These are phyloP conservation scores for Solenodon paradoxus DNA, from an alignment of 2,113 vertebrate genomes.

Conservation along the genomic window DNA sequence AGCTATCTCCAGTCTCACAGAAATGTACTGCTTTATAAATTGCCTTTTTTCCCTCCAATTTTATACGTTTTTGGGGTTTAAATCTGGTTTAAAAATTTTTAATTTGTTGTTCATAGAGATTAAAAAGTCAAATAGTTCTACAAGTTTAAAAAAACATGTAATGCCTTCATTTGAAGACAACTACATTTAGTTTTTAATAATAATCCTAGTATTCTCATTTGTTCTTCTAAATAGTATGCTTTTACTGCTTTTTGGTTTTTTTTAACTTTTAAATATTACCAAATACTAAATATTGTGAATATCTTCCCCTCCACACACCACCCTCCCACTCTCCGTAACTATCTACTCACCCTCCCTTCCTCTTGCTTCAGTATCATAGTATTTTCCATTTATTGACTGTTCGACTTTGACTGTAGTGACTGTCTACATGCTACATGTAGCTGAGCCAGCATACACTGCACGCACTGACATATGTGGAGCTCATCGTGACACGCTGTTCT, in stretches of 20 bases:
- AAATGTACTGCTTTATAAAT: slow-evolving; percentile 8
- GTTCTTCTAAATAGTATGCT: background rate
- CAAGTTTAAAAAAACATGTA: background rate
- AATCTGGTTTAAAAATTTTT: background rate
- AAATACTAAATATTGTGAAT: background rate
- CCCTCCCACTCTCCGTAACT: background rate
- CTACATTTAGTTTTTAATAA: background rate
- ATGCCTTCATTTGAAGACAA: background rate
- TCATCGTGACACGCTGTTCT: background rate
- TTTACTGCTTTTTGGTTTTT: background rate
- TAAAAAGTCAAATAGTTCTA: background rate
- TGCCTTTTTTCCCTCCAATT: background rate
- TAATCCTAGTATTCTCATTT: background rate
- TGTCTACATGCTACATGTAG: background rate
- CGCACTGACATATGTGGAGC: background rate
- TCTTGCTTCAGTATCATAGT: background rate
- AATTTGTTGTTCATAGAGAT: background rate
- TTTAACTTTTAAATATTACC: background rate
- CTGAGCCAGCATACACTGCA: background rate
- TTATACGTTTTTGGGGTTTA: background rate
- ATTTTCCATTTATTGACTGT: background rate
- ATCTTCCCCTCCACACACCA: background rate
- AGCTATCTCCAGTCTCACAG: background rate
- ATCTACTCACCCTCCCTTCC: background rate
- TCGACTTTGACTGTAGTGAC: background rate